Percentiles rank a stretch among this genome's conserved stretches.
Conservation (phyloP, 2,888 invertebrate genomes). For the Polyploca ridens region DNA sequence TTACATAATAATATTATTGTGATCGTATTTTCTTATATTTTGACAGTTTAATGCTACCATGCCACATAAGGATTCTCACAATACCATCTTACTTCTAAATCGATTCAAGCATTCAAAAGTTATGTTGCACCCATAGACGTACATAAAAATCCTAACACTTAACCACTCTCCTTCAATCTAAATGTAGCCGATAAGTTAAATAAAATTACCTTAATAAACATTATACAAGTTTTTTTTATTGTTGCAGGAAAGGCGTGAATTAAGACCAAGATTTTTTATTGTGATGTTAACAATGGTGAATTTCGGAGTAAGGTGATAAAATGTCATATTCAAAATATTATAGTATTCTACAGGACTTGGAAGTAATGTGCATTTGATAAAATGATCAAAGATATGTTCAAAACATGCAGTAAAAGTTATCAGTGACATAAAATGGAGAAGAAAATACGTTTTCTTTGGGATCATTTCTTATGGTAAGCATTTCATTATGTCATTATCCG, state of each 20-base stretch:
- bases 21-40: no score
- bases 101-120: no score
- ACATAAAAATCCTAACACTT: no score
- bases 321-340: constrained; percentile 11
- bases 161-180: no score
- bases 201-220: no score
- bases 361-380: constrained; percentile 37
- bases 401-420: constrained; percentile 36
- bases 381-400: constrained; percentile 54
- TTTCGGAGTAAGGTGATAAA: constrained; percentile 42
- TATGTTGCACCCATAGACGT: no score
- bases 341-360: constrained; percentile 14
- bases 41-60: no score
- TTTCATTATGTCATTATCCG: not conserved
- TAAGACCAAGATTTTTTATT: constrained; percentile 24
- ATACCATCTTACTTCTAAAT: no score
- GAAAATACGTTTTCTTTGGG: constrained; percentile 46
- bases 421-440: constrained; percentile 66
- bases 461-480: constrained; percentile 66
- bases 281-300: constrained; percentile 32
- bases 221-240: constrained; percentile 22
- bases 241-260: constrained; percentile 42
- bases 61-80: no score
- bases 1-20: no score
- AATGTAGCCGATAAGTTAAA: no score